These are phyloP conservation scores for Crocodylus rhombifer DNA, from an alignment of 2,797 vertebrate species.

Conservation along the genomic window DNA sequence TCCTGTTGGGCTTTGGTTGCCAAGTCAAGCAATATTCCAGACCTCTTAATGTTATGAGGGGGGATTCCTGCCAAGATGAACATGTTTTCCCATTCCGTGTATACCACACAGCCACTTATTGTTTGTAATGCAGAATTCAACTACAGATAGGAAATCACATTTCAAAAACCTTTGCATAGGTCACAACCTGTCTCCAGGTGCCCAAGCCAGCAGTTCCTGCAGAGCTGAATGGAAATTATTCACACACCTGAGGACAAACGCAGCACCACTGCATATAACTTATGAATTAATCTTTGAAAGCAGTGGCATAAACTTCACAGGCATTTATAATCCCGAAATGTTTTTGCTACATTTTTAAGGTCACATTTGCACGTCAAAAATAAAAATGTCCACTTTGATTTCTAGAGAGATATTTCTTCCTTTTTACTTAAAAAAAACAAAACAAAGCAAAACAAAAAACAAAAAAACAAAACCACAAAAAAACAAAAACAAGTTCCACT, in stretches of 20 bases:
- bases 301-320: conserved; percentile 31
- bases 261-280: neutral
- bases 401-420: conserved; percentile 1
- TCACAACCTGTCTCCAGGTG: conserved; percentile 29
- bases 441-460: neutral
- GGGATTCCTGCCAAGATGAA: too few relatives aligned
- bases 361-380: conserved; percentile 4
- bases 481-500: neutral
- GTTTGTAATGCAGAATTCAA: too few relatives aligned
- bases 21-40: too few relatives aligned
- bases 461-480: neutral
- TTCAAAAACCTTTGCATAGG: neutral
- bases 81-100: too few relatives aligned
- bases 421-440: neutral
- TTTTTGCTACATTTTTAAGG: conserved; percentile 26
- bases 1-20: too few relatives aligned
- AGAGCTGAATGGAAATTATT: neutral
- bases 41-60: too few relatives aligned
- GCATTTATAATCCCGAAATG: conserved; percentile 11
- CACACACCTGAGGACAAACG: neutral
- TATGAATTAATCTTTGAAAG: conserved; percentile 56
- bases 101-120: too few relatives aligned
- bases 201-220: conserved; percentile 25
- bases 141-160: neutral
- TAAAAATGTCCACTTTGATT: neutral